A percentile compares a stretch with the other conserved stretches of the same genome.
Evolutionary conservation across 2,797 vertebrate species (phyloP).

Genomic region (Enteromius afrohamiltoni): DNA sequence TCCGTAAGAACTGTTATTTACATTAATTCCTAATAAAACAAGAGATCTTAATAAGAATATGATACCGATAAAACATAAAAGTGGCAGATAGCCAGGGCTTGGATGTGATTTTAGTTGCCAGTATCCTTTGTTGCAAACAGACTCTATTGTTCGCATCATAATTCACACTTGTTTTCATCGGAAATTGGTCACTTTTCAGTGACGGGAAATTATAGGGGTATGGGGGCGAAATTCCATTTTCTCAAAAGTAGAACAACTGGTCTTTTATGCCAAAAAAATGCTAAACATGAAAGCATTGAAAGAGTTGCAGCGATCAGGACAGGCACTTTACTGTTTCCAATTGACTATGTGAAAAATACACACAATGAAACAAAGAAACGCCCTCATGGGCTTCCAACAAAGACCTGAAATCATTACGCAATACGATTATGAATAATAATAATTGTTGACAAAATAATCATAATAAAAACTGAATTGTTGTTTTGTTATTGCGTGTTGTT

Average conservation of each 20-base stretch:
- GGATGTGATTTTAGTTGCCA: not conserved
- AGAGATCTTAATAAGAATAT: not conserved
- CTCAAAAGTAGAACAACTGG: constrained; percentile 63
- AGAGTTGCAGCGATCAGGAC: constrained; percentile 63
- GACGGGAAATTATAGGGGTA: constrained; percentile 18
- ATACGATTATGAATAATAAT: not conserved
- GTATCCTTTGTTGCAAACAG: constrained; percentile 25
- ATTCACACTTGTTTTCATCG: constrained; percentile 52
- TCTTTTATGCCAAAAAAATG: constrained; percentile 65
- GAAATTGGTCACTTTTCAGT: not conserved
- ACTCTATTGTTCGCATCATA: constrained; percentile 58
- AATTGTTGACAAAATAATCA: no score
- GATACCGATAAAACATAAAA: not conserved
- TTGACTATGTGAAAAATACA: not conserved
- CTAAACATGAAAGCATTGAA: constrained; percentile 60
- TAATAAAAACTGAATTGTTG: not conserved
- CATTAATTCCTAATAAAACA: not conserved
- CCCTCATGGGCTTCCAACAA: constrained; percentile 4
- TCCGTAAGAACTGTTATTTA: not conserved
- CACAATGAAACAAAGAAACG: constrained; percentile 10
- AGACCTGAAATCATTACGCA: not conserved
- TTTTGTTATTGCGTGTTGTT: not conserved
- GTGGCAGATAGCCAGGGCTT: not conserved
- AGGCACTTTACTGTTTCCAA: constrained; percentile 71
- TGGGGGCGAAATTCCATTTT: constrained; percentile 33